These are phyloP conservation scores for Mimumesa dahlbomi DNA, from an alignment of 2,888 invertebrate species.

Conservation along the genomic window DNA sequence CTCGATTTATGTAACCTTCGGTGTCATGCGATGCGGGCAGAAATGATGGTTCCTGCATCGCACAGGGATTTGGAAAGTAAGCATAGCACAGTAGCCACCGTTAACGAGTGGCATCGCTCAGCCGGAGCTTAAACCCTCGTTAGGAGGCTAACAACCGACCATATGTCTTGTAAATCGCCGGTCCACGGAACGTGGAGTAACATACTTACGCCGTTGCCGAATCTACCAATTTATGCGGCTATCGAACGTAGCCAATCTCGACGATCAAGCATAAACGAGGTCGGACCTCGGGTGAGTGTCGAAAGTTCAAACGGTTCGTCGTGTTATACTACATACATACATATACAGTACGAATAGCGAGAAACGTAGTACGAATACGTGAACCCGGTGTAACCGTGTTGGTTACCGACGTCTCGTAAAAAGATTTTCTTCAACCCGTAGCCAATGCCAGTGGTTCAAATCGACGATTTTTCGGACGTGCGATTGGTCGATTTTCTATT, in stretches of 20 bases:
- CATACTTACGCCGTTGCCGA: slow-evolving; percentile 30
- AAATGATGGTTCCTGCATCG: slow-evolving; percentile 39
- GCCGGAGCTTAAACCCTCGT: slow-evolving; percentile 75
- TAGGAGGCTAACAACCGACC: slow-evolving; percentile 72
- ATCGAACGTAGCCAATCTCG: slow-evolving; percentile 41
- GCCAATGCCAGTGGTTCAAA: no score
- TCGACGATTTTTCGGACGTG: no score
- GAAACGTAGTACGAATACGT: neutral
- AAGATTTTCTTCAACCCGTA: neutral
- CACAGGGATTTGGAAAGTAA: slow-evolving; percentile 51
- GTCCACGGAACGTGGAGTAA: slow-evolving; percentile 42
- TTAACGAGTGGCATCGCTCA: slow-evolving; percentile 75
- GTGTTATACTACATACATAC: no score
- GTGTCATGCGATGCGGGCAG: slow-evolving; percentile 26
- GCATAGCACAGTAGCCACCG: slow-evolving; percentile 55
- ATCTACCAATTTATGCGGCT: slow-evolving; percentile 66
- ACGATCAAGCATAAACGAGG: slow-evolving; percentile 29
- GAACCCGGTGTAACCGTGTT: no score
- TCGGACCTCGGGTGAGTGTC: slow-evolving; percentile 7
- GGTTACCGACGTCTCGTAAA: no score
- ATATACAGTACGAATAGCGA: no score
- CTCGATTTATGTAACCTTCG: no score
- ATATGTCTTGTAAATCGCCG: slow-evolving; percentile 73
- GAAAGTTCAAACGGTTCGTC: slow-evolving; percentile 22
- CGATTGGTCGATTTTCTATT: no score